A percentile compares a stretch with the other conserved stretches of the same genome.
Evolutionary conservation across 1,140 invertebrate genomes (phyloP).

Genomic region (Bombus breviceps): DNA sequence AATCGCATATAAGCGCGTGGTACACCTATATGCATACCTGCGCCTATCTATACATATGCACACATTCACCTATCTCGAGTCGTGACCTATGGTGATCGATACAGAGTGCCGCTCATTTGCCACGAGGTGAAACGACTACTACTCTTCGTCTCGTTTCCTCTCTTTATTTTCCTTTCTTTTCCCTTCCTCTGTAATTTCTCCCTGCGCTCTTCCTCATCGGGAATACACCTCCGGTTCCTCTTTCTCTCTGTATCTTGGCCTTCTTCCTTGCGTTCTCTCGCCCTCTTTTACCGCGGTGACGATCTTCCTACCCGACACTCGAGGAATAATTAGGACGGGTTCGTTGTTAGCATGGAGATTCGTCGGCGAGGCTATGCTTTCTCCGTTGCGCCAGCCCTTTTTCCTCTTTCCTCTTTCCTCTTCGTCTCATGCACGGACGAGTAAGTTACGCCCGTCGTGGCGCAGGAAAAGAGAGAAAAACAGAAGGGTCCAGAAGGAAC

Average conservation of each 20-base stretch:
- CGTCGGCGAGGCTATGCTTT: conserved; percentile 60
- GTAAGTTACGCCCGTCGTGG: conserved; percentile 28
- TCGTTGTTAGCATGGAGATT: conserved; percentile 74
- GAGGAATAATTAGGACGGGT: conserved; percentile 74
- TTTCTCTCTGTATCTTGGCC: conserved; percentile 8
- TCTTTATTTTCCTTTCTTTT: conserved; percentile 4
- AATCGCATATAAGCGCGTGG: conserved; percentile 46
- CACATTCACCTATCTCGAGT: conserved; percentile 57
- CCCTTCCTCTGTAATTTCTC: background rate
- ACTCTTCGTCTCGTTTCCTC: conserved; percentile 32
- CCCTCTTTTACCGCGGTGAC: conserved; percentile 52
- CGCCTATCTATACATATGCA: conserved; percentile 40
- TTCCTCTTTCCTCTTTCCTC: background rate
- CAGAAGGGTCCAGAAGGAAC: conserved; percentile 16
- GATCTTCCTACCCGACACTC: conserved; percentile 66
- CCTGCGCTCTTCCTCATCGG: background rate
- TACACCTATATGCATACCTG: background rate
- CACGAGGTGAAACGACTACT: conserved; percentile 64
- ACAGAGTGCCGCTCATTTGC: conserved; percentile 67
- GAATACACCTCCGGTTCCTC: background rate
- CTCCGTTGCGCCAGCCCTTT: background rate
- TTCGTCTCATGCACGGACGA: conserved; percentile 1
- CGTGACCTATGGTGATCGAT: conserved; percentile 69
- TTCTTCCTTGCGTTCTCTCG: conserved; percentile 11
- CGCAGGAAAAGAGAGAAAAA: conserved; percentile 34